These are phyloP conservation scores for Romanogobio albipinnatus DNA, from an alignment of 2,113 vertebrate species.

Conservation along the genomic window DNA sequence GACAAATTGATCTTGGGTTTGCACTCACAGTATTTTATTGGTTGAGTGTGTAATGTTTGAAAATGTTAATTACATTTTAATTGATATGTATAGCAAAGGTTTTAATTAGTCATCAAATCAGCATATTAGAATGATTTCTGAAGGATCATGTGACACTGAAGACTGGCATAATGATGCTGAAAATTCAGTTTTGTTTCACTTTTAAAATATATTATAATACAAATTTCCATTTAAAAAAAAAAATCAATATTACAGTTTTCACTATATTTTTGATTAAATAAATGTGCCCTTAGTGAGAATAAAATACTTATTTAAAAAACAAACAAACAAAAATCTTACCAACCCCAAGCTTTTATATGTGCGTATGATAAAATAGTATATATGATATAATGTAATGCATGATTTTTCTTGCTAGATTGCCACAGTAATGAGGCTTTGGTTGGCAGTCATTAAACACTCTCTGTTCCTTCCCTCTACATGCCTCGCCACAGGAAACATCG, in stretches of 20 bases:
- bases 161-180: no score
- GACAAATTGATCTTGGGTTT: background rate
- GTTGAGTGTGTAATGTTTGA: background rate
- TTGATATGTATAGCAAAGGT: no score
- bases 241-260: background rate
- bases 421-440: background rate
- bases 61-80: background rate
- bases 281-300: background rate
- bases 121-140: background rate
- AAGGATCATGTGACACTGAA: background rate
- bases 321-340: background rate
- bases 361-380: background rate
- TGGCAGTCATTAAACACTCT: slow-evolving; percentile 53
- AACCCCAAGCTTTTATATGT: background rate
- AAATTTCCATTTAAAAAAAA: no score
- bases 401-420: background rate
- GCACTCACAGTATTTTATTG: background rate
- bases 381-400: background rate
- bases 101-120: background rate
- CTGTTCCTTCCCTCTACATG: slow-evolving; percentile 63
- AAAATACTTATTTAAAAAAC: background rate
- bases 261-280: background rate
- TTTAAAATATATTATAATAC: background rate
- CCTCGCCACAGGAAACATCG: slow-evolving; percentile 90
- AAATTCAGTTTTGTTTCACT: background rate